A percentile compares a stretch with the other conserved stretches of the same genome.
Evolutionary conservation across 2,113 vertebrate species (phyloP).

Genomic region (Nymphicus hollandicus): DNA sequence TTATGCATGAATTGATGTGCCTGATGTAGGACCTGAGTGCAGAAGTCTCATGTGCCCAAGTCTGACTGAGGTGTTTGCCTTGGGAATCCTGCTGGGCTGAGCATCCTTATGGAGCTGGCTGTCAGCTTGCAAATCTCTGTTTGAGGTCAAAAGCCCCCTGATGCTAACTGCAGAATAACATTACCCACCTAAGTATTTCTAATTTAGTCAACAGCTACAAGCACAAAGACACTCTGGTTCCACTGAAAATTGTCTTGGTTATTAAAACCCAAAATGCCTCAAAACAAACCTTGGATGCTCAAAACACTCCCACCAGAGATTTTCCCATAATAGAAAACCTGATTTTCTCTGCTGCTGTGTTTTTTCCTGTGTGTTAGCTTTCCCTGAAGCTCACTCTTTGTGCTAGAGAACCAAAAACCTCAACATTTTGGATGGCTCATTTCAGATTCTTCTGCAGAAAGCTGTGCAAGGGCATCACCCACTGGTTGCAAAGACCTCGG

Average conservation of each 20-base stretch:
- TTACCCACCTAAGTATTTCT: neutral
- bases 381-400: neutral
- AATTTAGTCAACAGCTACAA: neutral
- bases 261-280: neutral
- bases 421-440: neutral
- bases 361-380: neutral
- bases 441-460: neutral
- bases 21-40: neutral
- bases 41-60: neutral
- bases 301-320: neutral
- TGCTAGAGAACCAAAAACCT: neutral
- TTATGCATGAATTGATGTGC: neutral
- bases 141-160: neutral
- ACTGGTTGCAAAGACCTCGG: neutral
- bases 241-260: neutral
- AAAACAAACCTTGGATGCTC: neutral
- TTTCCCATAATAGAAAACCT: neutral
- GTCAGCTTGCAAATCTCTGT: neutral
- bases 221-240: neutral
- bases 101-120: accelerated
- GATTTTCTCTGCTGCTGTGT: neutral
- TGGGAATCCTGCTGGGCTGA: neutral
- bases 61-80: neutral
- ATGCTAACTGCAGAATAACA: neutral
- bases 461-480: accelerated